A percentile compares a stretch with the other conserved stretches of the same genome.
Conservation (phyloP, 64 coral and sea anemone genomes). For the Orbicella faveolata region DNA sequence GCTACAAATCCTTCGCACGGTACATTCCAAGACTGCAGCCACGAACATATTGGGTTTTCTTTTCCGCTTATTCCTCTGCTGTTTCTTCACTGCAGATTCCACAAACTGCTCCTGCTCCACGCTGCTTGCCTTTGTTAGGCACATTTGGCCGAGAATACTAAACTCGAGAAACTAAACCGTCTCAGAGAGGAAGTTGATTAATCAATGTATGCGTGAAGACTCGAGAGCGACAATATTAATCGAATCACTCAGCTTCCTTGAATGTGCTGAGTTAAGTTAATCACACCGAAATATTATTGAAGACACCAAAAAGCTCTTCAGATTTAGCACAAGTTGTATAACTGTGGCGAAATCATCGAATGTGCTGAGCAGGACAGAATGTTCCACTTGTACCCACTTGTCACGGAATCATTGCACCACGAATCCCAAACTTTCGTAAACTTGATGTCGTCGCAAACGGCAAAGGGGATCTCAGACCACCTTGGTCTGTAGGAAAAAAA, state of each 20-base stretch:
- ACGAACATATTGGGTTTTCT: constrained; percentile 92
- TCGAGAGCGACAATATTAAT: neutral
- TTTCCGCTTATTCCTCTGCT: constrained; percentile 89
- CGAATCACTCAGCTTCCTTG: neutral
- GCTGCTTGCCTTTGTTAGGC: constrained; percentile 53
- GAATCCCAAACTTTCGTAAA: neutral
- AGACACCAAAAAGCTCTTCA: neutral
- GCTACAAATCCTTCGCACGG: constrained; percentile 82
- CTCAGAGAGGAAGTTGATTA: neutral
- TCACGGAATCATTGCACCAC: constrained; percentile 16
- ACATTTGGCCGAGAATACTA: constrained; percentile 34
- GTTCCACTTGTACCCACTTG: neutral
- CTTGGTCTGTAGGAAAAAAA: neutral
- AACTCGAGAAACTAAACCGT: neutral
- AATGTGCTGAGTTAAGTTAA: neutral
- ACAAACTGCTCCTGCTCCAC: constrained; percentile 73
- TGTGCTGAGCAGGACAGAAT: neutral
- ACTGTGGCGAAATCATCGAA: neutral
- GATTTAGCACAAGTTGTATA: neutral
- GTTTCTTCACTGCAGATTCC: constrained; percentile 79
- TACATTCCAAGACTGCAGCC: constrained; percentile 78
- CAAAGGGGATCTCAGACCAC: neutral
- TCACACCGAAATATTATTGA: neutral
- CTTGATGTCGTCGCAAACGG: neutral
- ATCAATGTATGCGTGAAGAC: neutral